phyloP scores from a whole-genome alignment of 2,888 invertebrate species.

The Pelosia muscerda region DNA sequence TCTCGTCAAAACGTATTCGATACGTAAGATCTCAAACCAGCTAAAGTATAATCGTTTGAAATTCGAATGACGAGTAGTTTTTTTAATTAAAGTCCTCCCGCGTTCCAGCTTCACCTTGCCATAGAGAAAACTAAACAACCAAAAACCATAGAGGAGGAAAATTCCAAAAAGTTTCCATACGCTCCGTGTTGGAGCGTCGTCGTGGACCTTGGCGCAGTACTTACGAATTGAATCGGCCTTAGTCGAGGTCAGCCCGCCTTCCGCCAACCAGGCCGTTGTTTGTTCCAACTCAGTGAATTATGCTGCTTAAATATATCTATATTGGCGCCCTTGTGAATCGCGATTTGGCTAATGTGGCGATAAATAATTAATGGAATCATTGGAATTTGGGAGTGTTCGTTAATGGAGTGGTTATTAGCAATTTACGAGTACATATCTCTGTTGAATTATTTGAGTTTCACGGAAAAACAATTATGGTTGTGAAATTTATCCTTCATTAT shows the following conservation, averaged over 20 bases:
- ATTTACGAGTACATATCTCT: not conserved
- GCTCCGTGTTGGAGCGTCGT: slow-evolving; percentile 48
- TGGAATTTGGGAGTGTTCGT: slow-evolving; percentile 1
- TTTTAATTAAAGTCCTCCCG: slow-evolving; percentile 30
- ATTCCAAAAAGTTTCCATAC: slow-evolving; percentile 65
- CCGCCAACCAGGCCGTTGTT: slow-evolving; percentile 54
- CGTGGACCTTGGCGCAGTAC: slow-evolving; percentile 73
- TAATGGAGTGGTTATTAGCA: not conserved
- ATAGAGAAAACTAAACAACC: slow-evolving; percentile 31
- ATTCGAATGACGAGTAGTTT: slow-evolving; percentile 16
- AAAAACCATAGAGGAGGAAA: slow-evolving; percentile 56
- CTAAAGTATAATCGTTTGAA: not conserved
- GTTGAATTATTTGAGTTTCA: not conserved
- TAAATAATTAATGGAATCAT: slow-evolving; percentile 10
- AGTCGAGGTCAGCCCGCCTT: slow-evolving; percentile 67
- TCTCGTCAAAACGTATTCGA: not conserved
- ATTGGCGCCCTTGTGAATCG: slow-evolving; percentile 9
- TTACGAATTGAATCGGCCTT: slow-evolving; percentile 74
- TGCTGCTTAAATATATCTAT: slow-evolving; percentile 22
- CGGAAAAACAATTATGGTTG: not conserved
- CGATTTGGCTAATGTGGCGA: slow-evolving; percentile 18
- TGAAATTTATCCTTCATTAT: not conserved
- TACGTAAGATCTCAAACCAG: not conserved
- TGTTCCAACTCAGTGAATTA: slow-evolving; percentile 50
- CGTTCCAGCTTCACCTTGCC: slow-evolving; percentile 45